Conservation (phyloP, 2,888 invertebrate genomes). For the Drosophila hawaiiensis region DNA sequence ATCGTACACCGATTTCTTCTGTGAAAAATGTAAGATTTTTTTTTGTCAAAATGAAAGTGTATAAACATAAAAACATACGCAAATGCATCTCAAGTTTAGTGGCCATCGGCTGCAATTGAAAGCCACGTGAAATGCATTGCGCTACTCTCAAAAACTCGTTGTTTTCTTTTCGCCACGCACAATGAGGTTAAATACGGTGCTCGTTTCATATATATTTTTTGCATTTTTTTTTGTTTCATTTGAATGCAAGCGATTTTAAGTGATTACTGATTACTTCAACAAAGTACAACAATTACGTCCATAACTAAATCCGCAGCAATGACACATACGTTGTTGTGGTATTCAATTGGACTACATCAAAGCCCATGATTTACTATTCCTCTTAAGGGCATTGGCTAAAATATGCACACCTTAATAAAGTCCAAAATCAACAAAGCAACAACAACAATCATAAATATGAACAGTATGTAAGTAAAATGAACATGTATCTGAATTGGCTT, state of each 20-base stretch:
- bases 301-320: slow-evolving; percentile 49
- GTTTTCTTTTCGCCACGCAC: slow-evolving; percentile 28
- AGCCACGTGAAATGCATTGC: slow-evolving; percentile 43
- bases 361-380: slow-evolving; percentile 72
- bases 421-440: slow-evolving; percentile 63
- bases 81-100: slow-evolving; percentile 24
- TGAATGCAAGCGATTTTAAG: slow-evolving; percentile 13
- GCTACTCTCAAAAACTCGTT: slow-evolving; percentile 14
- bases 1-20: slow-evolving; percentile 82
- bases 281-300: slow-evolving; percentile 30
- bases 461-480: neutral
- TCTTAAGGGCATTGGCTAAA: slow-evolving; percentile 77
- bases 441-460: slow-evolving; percentile 12
- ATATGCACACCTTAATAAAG: slow-evolving; percentile 77
- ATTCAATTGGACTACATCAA: slow-evolving; percentile 75
- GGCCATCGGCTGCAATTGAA: slow-evolving; percentile 17
- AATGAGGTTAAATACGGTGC: slow-evolving; percentile 72
- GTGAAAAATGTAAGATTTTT: slow-evolving; percentile 83
- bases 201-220: slow-evolving; percentile 17
- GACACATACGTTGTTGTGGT: slow-evolving; percentile 52
- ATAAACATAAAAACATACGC: slow-evolving; percentile 23
- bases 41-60: slow-evolving; percentile 56
- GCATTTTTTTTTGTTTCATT: slow-evolving; percentile 37
- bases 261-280: slow-evolving; percentile 6
- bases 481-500: neutral